These are phyloP conservation scores for Lagorchestes hirsutus DNA, from an alignment of 2,797 vertebrate genomes.

Conservation along the genomic window DNA sequence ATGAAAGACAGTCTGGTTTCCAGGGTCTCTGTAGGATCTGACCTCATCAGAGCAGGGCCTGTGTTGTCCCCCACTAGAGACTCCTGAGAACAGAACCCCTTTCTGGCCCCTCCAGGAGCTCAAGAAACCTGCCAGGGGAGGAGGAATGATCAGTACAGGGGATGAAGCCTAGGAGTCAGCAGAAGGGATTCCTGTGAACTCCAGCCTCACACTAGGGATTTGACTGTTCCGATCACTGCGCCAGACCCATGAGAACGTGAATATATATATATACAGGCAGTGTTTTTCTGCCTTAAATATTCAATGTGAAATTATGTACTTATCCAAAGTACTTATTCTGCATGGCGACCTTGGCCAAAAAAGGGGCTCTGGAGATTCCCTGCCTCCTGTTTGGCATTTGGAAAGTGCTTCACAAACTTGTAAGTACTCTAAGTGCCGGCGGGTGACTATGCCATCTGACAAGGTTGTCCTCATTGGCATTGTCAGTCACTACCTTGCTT, in stretches of 20 bases:
- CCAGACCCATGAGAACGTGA: background rate
- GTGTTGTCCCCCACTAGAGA: no score
- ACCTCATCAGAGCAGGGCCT: no score
- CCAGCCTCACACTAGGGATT: no score
- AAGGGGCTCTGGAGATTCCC: background rate
- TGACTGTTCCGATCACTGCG: background rate
- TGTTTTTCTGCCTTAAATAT: background rate
- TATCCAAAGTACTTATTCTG: background rate
- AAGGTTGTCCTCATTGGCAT: background rate
- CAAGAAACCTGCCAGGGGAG: no score
- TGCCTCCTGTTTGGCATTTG: background rate
- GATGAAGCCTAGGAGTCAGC: background rate
- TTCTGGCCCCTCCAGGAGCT: background rate
- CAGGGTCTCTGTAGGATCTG: no score
- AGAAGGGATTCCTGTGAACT: background rate
- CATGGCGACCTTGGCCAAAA: background rate
- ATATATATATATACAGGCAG: no score
- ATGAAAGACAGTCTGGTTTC: background rate
- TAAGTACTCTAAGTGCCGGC: background rate
- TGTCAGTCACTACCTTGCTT: background rate
- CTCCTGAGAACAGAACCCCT: background rate
- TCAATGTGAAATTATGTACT: background rate
- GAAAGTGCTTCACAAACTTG: background rate
- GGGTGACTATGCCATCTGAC: background rate
- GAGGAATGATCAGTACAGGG: background rate